phyloP scores from a whole-genome alignment of 2,113 vertebrate genomes.

The Ivindomyrus marchei region DNA sequence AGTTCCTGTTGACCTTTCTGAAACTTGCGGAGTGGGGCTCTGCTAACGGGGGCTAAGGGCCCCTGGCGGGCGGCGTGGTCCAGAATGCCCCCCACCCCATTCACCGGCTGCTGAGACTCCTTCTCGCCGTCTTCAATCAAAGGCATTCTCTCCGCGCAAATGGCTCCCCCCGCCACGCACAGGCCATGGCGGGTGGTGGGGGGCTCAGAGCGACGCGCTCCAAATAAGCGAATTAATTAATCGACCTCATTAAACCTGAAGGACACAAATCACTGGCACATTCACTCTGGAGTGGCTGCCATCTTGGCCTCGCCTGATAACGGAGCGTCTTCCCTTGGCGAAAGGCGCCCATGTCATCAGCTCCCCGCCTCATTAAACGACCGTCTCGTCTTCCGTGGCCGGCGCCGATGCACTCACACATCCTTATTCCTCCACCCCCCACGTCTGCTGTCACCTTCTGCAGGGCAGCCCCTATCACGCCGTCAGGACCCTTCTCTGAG shows the following conservation, averaged over 20 bases:
- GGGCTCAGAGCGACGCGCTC: not conserved
- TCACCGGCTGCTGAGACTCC: not conserved
- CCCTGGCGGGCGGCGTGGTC: not conserved
- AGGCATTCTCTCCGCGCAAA: not conserved
- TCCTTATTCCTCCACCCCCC: not conserved
- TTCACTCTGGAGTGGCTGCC: conserved; percentile 21
- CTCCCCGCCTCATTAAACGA: conserved; percentile 1
- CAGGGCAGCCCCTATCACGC: not conserved
- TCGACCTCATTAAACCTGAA: conserved; percentile 22
- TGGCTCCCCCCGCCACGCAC: not conserved
- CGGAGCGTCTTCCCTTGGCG: conserved; percentile 2
- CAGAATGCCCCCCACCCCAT: not conserved
- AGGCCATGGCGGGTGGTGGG: not conserved
- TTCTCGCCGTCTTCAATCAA: not conserved
- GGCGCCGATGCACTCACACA: not conserved
- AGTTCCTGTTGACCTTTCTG: not conserved
- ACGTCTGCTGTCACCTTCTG: not conserved
- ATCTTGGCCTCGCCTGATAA: conserved; percentile 20
- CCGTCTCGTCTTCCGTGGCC: not conserved
- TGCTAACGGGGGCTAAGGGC: not conserved
- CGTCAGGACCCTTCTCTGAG: not conserved
- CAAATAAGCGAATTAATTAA: conserved; percentile 16
- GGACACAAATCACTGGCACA: conserved; percentile 22
- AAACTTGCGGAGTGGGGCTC: not conserved
- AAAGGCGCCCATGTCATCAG: conserved; percentile 15